These are phyloP conservation scores for Neodon shergylaensis DNA, from an alignment of 2,113 vertebrate species.

Conservation along the genomic window DNA sequence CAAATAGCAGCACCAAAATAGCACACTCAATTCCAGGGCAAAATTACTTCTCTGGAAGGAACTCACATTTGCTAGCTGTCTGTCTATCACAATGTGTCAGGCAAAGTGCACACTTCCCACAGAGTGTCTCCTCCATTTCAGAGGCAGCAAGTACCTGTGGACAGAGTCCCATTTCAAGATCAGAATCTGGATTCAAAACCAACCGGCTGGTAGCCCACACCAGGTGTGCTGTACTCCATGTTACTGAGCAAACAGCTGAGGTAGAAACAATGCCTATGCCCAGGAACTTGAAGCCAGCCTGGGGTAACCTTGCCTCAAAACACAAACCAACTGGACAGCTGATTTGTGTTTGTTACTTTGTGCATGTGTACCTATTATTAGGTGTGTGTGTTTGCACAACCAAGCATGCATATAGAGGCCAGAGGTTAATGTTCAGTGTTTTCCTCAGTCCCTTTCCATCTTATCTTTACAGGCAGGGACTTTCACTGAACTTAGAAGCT, in stretches of 20 bases:
- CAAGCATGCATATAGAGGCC: background rate
- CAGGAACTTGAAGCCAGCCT: background rate
- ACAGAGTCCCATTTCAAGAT: background rate
- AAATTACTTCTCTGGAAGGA: slow-evolving; percentile 21
- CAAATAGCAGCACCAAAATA: slow-evolving; percentile 23
- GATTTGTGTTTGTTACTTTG: background rate
- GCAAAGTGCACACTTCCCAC: background rate
- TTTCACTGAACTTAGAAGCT: background rate
- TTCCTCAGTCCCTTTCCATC: background rate
- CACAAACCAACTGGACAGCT: background rate
- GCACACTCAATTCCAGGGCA: background rate
- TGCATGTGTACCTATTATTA: background rate
- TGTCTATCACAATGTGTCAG: background rate
- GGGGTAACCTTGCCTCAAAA: background rate
- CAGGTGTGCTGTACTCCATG: background rate
- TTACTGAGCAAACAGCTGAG: background rate
- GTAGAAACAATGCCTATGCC: background rate
- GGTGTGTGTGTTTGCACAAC: background rate
- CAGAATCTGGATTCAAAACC: background rate
- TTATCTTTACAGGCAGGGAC: no score
- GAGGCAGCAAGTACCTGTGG: background rate
- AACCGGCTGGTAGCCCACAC: background rate
- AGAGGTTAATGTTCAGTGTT: background rate
- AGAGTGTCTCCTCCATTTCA: background rate
- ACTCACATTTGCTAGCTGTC: background rate